Percentiles rank a stretch among this genome's conserved stretches.
Evolutionary conservation across 2,888 invertebrate species (phyloP).

Genomic region (Spicauda simplicius): DNA sequence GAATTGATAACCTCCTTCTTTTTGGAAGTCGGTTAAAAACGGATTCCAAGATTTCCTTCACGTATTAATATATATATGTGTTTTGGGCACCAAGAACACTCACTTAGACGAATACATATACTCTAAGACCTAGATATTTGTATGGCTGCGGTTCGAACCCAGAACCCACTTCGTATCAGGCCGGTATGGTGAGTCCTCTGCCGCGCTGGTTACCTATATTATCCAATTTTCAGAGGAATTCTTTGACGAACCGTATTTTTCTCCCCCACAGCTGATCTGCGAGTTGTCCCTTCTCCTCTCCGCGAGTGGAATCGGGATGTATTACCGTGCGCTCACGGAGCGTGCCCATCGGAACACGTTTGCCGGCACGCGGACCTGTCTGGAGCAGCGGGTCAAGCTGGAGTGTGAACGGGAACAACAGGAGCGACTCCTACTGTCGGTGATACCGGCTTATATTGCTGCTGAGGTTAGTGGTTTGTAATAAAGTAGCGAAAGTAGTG

Average conservation of each 20-base stretch:
- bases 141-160: too few relatives aligned
- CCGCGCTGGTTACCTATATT: too few relatives aligned
- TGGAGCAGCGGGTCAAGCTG: constrained; percentile 95
- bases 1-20: too few relatives aligned
- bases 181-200: too few relatives aligned
- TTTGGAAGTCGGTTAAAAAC: too few relatives aligned
- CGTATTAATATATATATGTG: too few relatives aligned
- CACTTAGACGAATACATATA: too few relatives aligned
- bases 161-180: too few relatives aligned
- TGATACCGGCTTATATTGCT: constrained; percentile 97
- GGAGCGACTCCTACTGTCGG: constrained; percentile 95
- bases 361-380: constrained; percentile 94
- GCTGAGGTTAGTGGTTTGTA: constrained; percentile 89
- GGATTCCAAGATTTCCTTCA: too few relatives aligned
- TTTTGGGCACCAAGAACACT: too few relatives aligned
- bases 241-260: not conserved
- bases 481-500: not conserved
- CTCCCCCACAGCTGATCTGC: constrained; percentile 86
- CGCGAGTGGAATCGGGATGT: constrained; percentile 92
- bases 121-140: too few relatives aligned
- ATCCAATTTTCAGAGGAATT: too few relatives aligned
- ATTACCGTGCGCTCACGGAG: constrained; percentile 95
- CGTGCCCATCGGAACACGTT: constrained; percentile 94
- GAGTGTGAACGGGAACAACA: constrained; percentile 97
- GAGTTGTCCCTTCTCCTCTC: constrained; percentile 91